Base-by-base conservation (phyloP, 2,113 vertebrate genomes). In the Osmerus mordax region DNA sequence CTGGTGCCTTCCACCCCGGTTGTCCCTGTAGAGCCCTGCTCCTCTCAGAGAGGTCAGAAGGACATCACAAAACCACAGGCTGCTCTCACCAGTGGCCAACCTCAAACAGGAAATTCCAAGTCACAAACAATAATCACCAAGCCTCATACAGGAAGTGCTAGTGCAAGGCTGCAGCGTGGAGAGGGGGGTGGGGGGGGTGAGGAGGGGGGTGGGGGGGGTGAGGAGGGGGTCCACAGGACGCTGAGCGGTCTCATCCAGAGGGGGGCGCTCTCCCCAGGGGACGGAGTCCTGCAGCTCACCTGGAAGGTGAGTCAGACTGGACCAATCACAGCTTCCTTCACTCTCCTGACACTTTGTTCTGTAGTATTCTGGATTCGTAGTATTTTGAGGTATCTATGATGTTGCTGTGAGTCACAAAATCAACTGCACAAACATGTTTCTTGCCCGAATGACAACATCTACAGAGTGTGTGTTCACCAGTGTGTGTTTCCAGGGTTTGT, bases 281-380 rank as follows among this genome's bases (percentile, higher is more conserved):
- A 90, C 74, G 72, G 93, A 75, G 77, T 91, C 78, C 83, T 96
- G 64, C 90, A 94, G 84, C 87, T 95, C 71, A 89, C 81, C 72
- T 75, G 94, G 51, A 92, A 94, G 94, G 95, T 97, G 90, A 72
- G 76, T 1, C 15, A 13, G 52, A 69, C 41, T 47, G 65, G 18
- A 23, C 52, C 47, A 3, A 19, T 19, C 32, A 66, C 64, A 36
- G 63, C 18, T 18, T n/a, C 13, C 52, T 14, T 36, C 19, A 36
- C 32, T 36, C 3, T 7, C 32, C 32, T 36, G 32, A 4, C 32
- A 36, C 32, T 4, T 6, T 36, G 32, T 36, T 36, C 32, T 36
- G 32, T 36, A 36, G 32, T 36, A 6, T 6, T 36, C 32, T 36
- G 32, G 4, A 36, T 5, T 36, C 7, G 4, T 36, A 36, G 32